Base-by-base conservation (phyloP, 2,888 invertebrate genomes). In the Blastobasis lacticolella region DNA sequence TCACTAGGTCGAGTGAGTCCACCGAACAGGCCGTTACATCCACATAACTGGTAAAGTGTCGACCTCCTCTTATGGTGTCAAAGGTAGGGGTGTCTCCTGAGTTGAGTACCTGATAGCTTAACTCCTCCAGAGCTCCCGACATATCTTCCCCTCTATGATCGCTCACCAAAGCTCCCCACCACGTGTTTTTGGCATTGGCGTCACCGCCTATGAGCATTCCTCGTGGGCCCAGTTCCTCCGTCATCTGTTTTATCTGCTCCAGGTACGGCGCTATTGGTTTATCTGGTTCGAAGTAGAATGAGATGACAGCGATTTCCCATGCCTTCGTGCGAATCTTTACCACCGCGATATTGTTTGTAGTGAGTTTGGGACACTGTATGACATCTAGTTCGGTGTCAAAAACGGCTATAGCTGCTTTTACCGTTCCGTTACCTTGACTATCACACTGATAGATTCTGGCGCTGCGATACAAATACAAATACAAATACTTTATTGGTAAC, bases 11-110 rank as follows among this genome's bases (percentile, higher is more conserved):
- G 0, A 62, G 45, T 3, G 62, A 1, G 0, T 54, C 53, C 0
- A 6, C 5, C 0, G 61, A 50, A 48, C 65, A 64, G 0, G 60
- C 59, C 6, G 66, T 65, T 0, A 68, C 42, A 42, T 66, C 66
- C 0, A 67, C 61, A 7, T 38, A 40, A 46, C 64, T 67, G 5
- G 23, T 43, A 44, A 49, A 61, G 0, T 0, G 5, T 37, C 40
- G 53, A 0, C 48, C 46, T 0, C 60, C 57, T 38, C 64, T 54
- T 1, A 60, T 37, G 0, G 61, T 62, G 38, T 61, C 54, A 47
- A 64, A 68, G 0, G 66, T 66, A 0, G 67, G 64, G 0, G 44
- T 57, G 1, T 54, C 37, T 0, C 65, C 64, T 0, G 10, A 45
- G 52, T 69, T 68, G 0, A 67, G 54, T 6, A 64, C 48, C 37